phyloP scores from a whole-genome alignment of 2,113 vertebrate species.

The Malurus cyaneus region DNA sequence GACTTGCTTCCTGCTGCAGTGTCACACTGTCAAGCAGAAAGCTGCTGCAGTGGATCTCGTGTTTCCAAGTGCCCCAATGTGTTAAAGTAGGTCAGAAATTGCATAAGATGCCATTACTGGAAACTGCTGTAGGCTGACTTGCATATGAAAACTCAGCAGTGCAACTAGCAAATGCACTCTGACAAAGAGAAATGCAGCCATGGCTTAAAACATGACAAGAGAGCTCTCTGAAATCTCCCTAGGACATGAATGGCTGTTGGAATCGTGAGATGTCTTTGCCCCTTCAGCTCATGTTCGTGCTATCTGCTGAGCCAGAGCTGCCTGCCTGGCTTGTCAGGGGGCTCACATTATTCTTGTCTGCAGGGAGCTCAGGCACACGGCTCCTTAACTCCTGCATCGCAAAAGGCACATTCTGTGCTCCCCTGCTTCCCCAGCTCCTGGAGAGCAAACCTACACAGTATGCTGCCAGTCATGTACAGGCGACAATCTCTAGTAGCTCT shows the following conservation, averaged over 20 bases:
- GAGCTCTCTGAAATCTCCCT: background rate
- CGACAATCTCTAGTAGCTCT: background rate
- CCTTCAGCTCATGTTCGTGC: background rate
- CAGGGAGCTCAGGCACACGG: background rate
- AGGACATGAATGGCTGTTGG: constrained; percentile 9
- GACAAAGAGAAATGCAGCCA: constrained; percentile 44
- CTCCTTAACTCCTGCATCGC: background rate
- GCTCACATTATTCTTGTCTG: background rate
- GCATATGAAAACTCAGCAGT: constrained; percentile 33
- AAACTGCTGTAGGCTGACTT: constrained; percentile 60
- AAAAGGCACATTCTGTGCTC: background rate
- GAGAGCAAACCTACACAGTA: background rate
- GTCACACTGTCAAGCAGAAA: background rate
- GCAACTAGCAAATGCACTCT: constrained; percentile 44
- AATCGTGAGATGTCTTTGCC: background rate
- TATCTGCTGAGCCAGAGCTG: constrained; percentile 13
- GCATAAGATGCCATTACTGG: constrained; percentile 57
- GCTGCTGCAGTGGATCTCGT: background rate
- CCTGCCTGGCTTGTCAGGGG: background rate
- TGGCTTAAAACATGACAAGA: constrained; percentile 9
- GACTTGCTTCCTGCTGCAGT: background rate
- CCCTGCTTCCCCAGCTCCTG: background rate
- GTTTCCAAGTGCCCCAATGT: background rate
- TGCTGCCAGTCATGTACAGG: background rate
- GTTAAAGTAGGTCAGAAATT: constrained; percentile 64